Base-by-base conservation (phyloP, 2,888 invertebrate genomes). In the Zonitis immaculata region DNA sequence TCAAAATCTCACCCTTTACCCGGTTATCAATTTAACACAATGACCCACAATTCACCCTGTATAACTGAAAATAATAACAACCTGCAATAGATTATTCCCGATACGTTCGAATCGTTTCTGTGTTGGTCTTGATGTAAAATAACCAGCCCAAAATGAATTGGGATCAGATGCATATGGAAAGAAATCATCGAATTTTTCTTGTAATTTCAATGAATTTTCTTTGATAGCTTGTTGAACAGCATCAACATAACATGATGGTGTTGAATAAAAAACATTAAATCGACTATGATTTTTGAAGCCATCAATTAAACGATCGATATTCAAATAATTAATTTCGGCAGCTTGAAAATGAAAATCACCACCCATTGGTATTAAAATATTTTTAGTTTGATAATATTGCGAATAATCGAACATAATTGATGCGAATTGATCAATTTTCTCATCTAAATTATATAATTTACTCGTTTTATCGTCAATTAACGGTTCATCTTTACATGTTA, bases 141-240 rank as follows among this genome's bases (percentile, higher is more conserved):
- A 94, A 0, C 97, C 98, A 0, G 95, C 94, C 98, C 97, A 99
- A 70, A 86, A 97, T 0, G 91, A 81, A 66, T 93, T 87, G 0
- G 86, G 82, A 69, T 89, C 89, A 49, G 88, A 88, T 1, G 94
- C 91, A 75, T 92, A 95, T 0, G 95, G 95, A 73, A 95, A 93
- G 78, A 94, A 95, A 68, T 95, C 95, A 63, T 94, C 92, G 0
- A 78, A 77, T 73, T 94, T 95, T 0, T 79, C 80, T 0, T 87
- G 80, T 78, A 89, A 85, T 0, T 82, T 81, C 7, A 92, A 61
- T 0, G 82, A 26, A 42, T 49, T 30, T 84, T 76, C 7, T 83
- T 79, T 0, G 8, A n/a, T n/a, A n/a, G 83, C 80, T 51, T 89
- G 85, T 59, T 89, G 82, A 0, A 94, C 78, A 0, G 91, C 84